Evolutionary conservation across 2,888 invertebrate genomes (phyloP), one percentile per base, ranked within the genome.

Genomic region (Cosmopolites sordidus): DNA sequence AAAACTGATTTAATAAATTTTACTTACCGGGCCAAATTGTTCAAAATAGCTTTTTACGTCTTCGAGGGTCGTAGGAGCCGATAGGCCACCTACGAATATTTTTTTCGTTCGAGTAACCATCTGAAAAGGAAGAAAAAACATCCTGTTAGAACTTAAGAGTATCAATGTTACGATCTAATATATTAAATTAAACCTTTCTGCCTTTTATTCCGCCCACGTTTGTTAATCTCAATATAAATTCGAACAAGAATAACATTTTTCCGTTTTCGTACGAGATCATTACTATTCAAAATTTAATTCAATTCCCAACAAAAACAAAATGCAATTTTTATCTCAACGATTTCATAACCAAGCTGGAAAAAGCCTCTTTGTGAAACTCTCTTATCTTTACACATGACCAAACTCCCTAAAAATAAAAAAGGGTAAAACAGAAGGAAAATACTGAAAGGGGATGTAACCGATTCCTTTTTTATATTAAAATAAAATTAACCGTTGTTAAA

Each of bases 101-200:
- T 99, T 99, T 89, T 98, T 99, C 83, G 98, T 99, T 84, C 95
- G 91, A 82, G 97, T 97, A 78, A 98, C 95, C 95, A 98, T 96
- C 97, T 98, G 86, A 45, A 74, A 72, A n/a, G 57, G 49, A 61
- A 64, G 58, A 54, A 9, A 14, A 18, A 18, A 29, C 15, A 18
- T 14, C 17, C 4, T 33, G 11, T 33, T 12, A 33, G n/a, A 22
- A 33, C 11, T 27, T 33, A 5, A 33, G 33, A 3, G 3, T 33
- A 33, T 33, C 12, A 33, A 12, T 33, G 5, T 33, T 33, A 33
- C 33, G 11, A 33, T 33, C 11, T 33, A 33, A 22, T 22, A 22
- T 22, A 22, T 22, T 5, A 22, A 22, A 22, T 22, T 22, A 22
- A 22, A 22, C 22, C 8, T 22, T 22, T 8, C 8, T 8, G 22